A percentile compares a stretch with the other conserved stretches of the same genome.
Evolutionary conservation across 2,797 vertebrate genomes (phyloP).

Genomic region (Luscinia luscinia): DNA sequence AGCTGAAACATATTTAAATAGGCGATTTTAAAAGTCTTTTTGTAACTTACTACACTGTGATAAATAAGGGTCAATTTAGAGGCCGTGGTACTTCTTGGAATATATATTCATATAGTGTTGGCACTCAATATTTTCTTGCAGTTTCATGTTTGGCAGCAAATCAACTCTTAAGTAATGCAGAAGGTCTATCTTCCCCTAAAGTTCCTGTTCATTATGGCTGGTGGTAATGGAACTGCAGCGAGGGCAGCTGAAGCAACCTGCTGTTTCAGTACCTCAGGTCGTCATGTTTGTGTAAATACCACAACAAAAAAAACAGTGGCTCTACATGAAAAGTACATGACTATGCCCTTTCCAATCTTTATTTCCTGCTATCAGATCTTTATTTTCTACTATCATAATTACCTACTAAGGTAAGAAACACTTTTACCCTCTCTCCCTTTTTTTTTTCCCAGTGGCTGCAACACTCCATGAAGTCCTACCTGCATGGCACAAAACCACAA

Average conservation of each 20-base stretch:
- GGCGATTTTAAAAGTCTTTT: neutral
- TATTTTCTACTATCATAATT: neutral
- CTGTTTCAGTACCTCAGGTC: neutral
- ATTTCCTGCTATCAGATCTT: neutral
- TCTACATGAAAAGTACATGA: neutral
- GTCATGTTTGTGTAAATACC: neutral
- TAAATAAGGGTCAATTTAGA: neutral
- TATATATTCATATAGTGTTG: neutral
- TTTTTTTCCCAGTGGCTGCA: neutral
- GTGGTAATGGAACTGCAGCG: neutral
- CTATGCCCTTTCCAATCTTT: neutral
- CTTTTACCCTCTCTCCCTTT: fast-evolving
- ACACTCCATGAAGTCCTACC: neutral
- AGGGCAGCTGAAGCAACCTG: neutral
- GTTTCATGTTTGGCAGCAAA: neutral
- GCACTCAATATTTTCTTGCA: neutral
- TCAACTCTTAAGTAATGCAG: neutral
- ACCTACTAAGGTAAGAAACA: neutral
- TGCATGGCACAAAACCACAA: neutral
- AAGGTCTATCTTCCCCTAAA: neutral
- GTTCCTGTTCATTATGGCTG: neutral
- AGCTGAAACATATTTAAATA: neutral
- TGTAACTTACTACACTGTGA: neutral
- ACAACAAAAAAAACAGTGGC: neutral
- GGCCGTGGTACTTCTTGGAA: neutral